These are phyloP conservation scores for Sesia bembeciformis DNA, from an alignment of 2,888 invertebrate species.

Conservation along the genomic window DNA sequence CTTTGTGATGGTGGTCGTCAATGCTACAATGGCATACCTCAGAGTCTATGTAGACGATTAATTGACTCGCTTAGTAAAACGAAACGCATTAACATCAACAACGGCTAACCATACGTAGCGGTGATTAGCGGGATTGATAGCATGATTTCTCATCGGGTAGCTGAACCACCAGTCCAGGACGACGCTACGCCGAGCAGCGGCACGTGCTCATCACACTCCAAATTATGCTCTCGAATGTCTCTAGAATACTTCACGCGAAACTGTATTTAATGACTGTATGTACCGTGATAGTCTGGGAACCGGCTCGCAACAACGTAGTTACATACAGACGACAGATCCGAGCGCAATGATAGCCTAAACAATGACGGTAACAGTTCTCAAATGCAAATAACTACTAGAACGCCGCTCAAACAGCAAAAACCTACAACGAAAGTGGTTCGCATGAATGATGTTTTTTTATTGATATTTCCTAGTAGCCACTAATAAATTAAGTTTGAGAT, in stretches of 20 bases:
- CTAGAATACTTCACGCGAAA: slow-evolving; percentile 57
- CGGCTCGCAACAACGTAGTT: slow-evolving; percentile 44
- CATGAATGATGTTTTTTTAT: slow-evolving; percentile 29
- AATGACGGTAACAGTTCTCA: slow-evolving; percentile 42
- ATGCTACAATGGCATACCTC: too few species aligned
- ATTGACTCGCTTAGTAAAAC: slow-evolving; percentile 57
- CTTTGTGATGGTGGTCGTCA: too few species aligned
- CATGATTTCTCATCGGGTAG: slow-evolving; percentile 52
- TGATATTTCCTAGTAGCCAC: slow-evolving; percentile 38
- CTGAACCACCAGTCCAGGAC: too few species aligned
- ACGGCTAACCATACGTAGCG: slow-evolving; percentile 46
- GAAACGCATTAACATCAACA: slow-evolving; percentile 51
- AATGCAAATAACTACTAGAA: slow-evolving; percentile 47
- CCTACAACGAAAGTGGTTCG: slow-evolving; percentile 29
- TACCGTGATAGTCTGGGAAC: slow-evolving; percentile 65
- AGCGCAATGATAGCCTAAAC: slow-evolving; percentile 56
- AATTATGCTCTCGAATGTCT: slow-evolving; percentile 61
- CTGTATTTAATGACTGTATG: slow-evolving; percentile 60
- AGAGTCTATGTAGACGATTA: slow-evolving; percentile 39
- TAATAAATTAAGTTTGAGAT: slow-evolving; percentile 34
- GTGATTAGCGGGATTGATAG: slow-evolving; percentile 55
- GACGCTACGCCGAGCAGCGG: slow-evolving; percentile 3
- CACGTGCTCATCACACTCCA: slow-evolving; percentile 38
- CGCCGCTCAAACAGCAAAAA: slow-evolving; percentile 37
- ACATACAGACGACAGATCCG: slow-evolving; percentile 52